Conservation (phyloP, 2,113 vertebrate genomes). For the Pachyramphus minor region DNA sequence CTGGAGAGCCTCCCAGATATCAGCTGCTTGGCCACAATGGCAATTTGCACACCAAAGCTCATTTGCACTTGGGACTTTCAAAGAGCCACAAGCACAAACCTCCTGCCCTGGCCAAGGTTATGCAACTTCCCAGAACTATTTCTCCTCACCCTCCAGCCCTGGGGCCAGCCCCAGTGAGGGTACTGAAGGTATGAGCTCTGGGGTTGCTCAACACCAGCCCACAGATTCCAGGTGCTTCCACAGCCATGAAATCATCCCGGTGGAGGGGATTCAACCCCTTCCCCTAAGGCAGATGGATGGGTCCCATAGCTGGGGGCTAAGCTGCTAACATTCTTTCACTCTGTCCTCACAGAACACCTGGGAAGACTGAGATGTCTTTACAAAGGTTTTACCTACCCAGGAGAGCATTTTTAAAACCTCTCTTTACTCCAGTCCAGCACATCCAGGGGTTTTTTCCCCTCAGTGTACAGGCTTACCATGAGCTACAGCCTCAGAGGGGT, state of each 20-base stretch:
- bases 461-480: rapidly evolving
- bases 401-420: not conserved
- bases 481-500: not conserved
- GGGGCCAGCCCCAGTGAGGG: not conserved
- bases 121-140: not conserved
- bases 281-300: not conserved
- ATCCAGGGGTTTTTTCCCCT: rapidly evolving
- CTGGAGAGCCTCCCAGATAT: not conserved
- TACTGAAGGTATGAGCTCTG: not conserved
- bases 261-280: not conserved
- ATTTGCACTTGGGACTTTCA: not conserved
- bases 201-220: not conserved
- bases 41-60: not conserved
- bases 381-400: not conserved
- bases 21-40: not conserved
- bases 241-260: not conserved
- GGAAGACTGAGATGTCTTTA: not conserved
- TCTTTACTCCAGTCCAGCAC: not conserved
- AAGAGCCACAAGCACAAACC: not conserved
- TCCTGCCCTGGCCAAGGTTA: not conserved
- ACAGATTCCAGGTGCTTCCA: not conserved
- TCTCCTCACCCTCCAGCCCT: not conserved
- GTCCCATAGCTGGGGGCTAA: not conserved
- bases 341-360: not conserved
- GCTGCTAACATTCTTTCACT: not conserved